phyloP scores from a whole-genome alignment of 2,888 invertebrate genomes.

The Thelaira solivaga region DNA sequence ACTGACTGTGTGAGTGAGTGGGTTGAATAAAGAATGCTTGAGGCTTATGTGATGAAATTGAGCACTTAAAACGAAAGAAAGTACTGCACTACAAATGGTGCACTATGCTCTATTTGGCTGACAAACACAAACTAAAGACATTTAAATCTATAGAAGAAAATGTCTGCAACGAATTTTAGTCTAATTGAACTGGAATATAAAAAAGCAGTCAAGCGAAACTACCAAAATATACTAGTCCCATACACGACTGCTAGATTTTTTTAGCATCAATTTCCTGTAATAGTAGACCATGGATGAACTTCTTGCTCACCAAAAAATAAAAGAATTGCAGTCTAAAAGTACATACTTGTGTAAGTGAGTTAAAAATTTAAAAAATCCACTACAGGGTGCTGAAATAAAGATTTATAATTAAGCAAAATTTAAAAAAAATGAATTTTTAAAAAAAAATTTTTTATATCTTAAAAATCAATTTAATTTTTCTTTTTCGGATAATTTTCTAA shows the following conservation, averaged over 20 bases:
- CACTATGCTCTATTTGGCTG: neutral
- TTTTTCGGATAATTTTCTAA: no score
- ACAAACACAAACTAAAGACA: constrained; percentile 13
- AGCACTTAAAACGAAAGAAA: constrained; percentile 41
- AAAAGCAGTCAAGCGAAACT: constrained; percentile 51
- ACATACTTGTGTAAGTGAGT: no score
- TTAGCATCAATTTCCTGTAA: constrained; percentile 27
- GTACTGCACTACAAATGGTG: constrained; percentile 3
- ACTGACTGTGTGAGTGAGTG: constrained; percentile 29
- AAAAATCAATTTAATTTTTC: no score
- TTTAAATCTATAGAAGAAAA: constrained; percentile 15
- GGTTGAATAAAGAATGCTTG: constrained; percentile 45
- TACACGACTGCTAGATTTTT: neutral
- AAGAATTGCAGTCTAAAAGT: neutral
- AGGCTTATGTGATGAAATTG: constrained; percentile 56
- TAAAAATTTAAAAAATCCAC: no score
- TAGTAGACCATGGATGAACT: neutral
- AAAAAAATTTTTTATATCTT: no score
- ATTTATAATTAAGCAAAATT: no score
- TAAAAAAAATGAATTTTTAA: no score
- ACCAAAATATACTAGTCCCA: constrained; percentile 42
- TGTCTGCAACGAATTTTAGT: constrained; percentile 53
- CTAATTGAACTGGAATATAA: constrained; percentile 57
- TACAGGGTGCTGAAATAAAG: neutral
- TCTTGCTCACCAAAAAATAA: constrained; percentile 1